Evolutionary conservation across 2,113 vertebrate genomes (phyloP), one percentile per base, ranked within the genome.

Genomic region (Zosterops hypoxanthus): DNA sequence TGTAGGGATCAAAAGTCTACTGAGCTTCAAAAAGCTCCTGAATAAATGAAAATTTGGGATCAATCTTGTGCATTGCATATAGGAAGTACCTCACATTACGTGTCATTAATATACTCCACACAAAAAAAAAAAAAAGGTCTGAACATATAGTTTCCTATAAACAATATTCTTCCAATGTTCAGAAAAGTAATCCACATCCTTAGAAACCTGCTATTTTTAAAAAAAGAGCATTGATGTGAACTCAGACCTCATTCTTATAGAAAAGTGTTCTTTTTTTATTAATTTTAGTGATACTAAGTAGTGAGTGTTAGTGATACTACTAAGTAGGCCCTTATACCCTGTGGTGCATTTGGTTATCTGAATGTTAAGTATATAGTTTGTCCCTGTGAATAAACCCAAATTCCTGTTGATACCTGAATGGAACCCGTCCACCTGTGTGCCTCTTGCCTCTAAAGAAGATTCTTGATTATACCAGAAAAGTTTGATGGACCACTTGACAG

Each of bases 371-470:
- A 11, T 4, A 0, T 21, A 33, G 46, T 64, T 52, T 75, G 21
- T 33, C 26, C 20, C 6, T 6, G 14, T 19, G 17, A 3, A 2
- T 59, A 68, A 92, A 41, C 10, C 12, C 44, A 68, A 44, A 5
- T 19, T 23, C 0, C 0, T 29, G 10, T 1, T 64, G 44, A 28
- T 7, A 36, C 20, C 12, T 71, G 25, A 71, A n/a, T 28, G 9
- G 6, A 86, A n/a, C 20, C 5, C 17, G 28, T 2, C 14, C 22
- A 61, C 8, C 2, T 28, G 5, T 23, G 13, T 71, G 18, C 6
- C 10, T 21, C 4, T 49, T 88, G 22, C 24, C 3, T 60, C 52
- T 49, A 8, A 79, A 70, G 13, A 65, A 52, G 19, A 2, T 31
- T 57, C 14, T 42, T 49, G 19, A 7, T 55, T 24, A 44, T 28